Base-by-base conservation (phyloP, 2,888 invertebrate species). In the Melanostoma mellinum region DNA sequence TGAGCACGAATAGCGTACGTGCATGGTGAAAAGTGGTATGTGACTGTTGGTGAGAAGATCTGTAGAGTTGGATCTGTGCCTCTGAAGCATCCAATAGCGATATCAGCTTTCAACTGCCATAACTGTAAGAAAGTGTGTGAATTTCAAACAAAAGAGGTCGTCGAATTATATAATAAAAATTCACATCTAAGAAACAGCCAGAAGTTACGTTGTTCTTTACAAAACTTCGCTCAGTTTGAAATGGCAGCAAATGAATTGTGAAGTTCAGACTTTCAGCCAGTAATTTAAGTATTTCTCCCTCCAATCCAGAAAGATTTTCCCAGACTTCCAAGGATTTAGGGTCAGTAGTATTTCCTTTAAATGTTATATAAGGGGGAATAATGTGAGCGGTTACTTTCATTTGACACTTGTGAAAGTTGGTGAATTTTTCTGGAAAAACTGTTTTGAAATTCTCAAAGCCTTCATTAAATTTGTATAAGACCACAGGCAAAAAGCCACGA, bases 1-100 rank as follows among this genome's bases (percentile, higher is more conserved):
- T 85, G 85, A 4, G 77, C 82, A 0, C 87, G 88, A 9, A 90
- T 87, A 32, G 88, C 86, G 60, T 6, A 75, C 8, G 88, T 86
- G 3, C 85, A 86, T 2, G 86, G 69, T 2, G 72, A 46, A 77
- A 87, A 52, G 87, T 87, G 87, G 35, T 88, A 89, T 0, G 86
- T 77, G 0, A 48, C 8, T 0, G 90, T 87, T 6, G 76, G 86
- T 60, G 86, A 87, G 73, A 87, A 87, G 6, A 71, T 69, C 42
- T 65, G 36, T 8, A 86, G 86, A 3, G 79, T 78, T 5, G 10
- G 55, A 38, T 87, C 77, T 9, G 88, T 86, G 3, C 87, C 86
- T 36, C 89, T 88, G 1, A 90, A 82, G 0, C 87, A 88, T 0
- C 90, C 90, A 10, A 90, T 74, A 0, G 87, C 87, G 0, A 90